Evolutionary conservation across 2,113 vertebrate species (phyloP), one percentile per base, ranked within the genome.

Genomic region (Macquaria ambigua): DNA sequence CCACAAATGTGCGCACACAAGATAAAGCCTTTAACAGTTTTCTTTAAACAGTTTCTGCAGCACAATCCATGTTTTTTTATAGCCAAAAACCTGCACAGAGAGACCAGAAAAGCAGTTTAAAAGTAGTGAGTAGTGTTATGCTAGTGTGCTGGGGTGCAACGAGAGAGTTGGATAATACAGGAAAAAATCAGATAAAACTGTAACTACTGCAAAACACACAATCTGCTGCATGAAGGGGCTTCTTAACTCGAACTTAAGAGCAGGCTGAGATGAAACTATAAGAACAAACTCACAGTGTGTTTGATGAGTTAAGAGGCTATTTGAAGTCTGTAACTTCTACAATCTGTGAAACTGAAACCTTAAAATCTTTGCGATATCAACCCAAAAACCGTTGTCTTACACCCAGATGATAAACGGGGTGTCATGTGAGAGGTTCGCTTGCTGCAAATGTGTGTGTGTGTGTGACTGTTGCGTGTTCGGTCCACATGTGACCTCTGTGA

Each of bases 401-500:
- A 39, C 28, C 34, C 34, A 34, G 3, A 34, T 59, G 53, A 61
- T 61, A 11, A 78, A 69, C 5, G 20, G 53, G 23, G 31, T n/a
- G 28, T 68, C 71, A 82, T 82, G 71, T 80, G 77, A 70, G 55
- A 48, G 62, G 52, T 68, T 58, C 2, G 18, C 55, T 48, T 28
- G 5, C 34, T 25, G 46, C 7, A 11, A 9, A 0, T 74, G 53
- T 69, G 28, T 66, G 41, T 41, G 75, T 39, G 25, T 53, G 28
- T 50, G 67, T 52, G 74, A 75, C 59, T 50, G 59, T 63, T 21
- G 15, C 12, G 14, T 79, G 66, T 61, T 77, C 50, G 4, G 28
- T 2, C 28, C 50, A 43, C 75, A 66, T 71, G 61, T 66, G 41
- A 67, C 31, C 62, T 50, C 48, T 58, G 48, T 25, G 48, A 52